Percentiles rank a stretch among this genome's conserved stretches.
Conservation (phyloP, 2,113 vertebrate genomes). For the Rattus rattus region DNA sequence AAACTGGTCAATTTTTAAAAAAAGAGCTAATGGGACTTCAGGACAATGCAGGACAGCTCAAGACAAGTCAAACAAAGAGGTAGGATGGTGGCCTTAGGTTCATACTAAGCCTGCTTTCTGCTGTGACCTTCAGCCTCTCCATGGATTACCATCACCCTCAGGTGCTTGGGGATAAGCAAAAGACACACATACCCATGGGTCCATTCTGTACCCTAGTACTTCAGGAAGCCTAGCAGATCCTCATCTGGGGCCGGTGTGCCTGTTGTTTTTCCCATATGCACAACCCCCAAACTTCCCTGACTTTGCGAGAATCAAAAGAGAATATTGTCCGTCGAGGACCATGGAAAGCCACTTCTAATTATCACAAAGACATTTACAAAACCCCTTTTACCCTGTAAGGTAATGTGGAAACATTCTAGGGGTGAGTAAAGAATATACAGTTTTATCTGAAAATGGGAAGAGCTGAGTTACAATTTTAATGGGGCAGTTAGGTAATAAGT, state of each 20-base stretch:
- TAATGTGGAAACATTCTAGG: not conserved
- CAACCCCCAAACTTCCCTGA: not conserved
- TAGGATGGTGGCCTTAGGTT: not conserved
- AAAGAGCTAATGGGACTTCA: not conserved
- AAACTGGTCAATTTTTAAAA: not conserved
- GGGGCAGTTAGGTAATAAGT: not conserved
- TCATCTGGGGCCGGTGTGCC: not conserved
- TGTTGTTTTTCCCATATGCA: not conserved
- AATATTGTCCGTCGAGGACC: not conserved
- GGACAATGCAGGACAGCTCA: too few relatives aligned
- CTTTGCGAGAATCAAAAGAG: not conserved
- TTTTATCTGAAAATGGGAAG: not conserved
- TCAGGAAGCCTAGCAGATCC: not conserved
- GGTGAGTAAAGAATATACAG: not conserved
- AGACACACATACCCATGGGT: not conserved
- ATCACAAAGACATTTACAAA: not conserved
- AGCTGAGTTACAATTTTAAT: not conserved
- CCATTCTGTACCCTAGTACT: too few relatives aligned
- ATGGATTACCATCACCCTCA: not conserved
- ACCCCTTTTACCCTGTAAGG: not conserved
- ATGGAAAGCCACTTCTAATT: too few relatives aligned
- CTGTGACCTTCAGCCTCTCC: not conserved
- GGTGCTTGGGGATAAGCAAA: not conserved
- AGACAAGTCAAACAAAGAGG: not conserved
- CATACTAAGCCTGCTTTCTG: too few relatives aligned